Evolutionary conservation across 2,888 invertebrate species (phyloP).

Genomic region (Drosophila crucigera): DNA sequence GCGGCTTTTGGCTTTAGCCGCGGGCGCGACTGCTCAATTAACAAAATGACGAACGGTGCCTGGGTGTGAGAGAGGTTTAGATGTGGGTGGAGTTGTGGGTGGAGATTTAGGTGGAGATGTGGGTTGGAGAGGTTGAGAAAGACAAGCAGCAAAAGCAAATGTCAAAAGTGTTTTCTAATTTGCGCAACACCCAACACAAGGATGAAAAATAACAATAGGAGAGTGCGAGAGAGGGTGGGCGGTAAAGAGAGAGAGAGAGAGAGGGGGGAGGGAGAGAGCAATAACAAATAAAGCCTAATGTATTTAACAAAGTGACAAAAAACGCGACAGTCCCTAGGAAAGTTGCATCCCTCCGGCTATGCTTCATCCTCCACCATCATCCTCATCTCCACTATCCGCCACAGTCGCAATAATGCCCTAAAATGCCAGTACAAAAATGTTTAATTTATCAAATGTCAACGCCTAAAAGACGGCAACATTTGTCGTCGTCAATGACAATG

Average conservation of each 20-base stretch:
- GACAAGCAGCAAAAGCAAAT: conserved; percentile 58
- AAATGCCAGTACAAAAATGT: conserved; percentile 68
- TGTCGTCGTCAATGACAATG: conserved; percentile 80
- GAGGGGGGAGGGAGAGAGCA: neutral
- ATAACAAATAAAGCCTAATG: conserved; percentile 65
- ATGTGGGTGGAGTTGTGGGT: neutral
- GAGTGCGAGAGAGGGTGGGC: neutral
- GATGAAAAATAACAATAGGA: conserved; percentile 33
- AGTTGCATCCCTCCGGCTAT: conserved; percentile 11
- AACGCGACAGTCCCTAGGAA: conserved; percentile 39
- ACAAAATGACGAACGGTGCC: conserved; percentile 61
- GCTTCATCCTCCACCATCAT: neutral
- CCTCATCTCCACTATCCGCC: neutral
- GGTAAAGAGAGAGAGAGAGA: neutral
- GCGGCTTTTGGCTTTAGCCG: conserved; percentile 54
- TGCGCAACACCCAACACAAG: conserved; percentile 62
- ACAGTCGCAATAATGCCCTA: conserved; percentile 33
- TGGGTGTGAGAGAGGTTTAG: neutral
- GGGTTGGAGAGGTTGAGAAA: neutral
- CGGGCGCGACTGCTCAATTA: conserved; percentile 71
- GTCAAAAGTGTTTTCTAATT: conserved; percentile 78
- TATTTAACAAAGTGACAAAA: conserved; percentile 75
- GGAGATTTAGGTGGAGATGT: neutral
- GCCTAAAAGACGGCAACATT: conserved; percentile 80
- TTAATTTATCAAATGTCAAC: conserved; percentile 81